Conservation (phyloP, 1,140 invertebrate species). For the Eupristina koningsbergeri region DNA sequence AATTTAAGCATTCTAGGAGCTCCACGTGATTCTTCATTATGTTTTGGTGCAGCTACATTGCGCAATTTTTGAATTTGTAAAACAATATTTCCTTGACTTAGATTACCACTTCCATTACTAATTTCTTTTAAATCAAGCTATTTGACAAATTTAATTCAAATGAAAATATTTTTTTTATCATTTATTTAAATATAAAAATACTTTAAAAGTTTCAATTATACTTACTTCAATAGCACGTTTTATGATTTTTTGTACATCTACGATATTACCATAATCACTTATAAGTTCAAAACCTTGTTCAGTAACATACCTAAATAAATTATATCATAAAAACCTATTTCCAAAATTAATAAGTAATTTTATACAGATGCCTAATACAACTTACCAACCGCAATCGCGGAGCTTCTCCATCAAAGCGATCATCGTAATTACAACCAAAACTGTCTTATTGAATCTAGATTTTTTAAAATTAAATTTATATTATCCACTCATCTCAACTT, state of each 20-base stretch:
- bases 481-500: conserved; percentile 22
- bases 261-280: conserved; percentile 78
- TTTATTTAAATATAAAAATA: neutral
- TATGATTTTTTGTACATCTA: conserved; percentile 77
- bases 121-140: conserved; percentile 87
- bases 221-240: conserved; percentile 84
- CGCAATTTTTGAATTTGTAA: conserved; percentile 90
- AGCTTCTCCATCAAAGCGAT: conserved; percentile 45
- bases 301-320: conserved; percentile 77
- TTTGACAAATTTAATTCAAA: neutral
- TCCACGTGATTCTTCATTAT: conserved; percentile 86
- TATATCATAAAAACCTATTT: conserved; percentile 17
- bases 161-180: neutral
- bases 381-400: conserved; percentile 50
- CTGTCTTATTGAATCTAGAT: neutral
- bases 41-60: conserved; percentile 91
- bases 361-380: neutral
- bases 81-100: conserved; percentile 81
- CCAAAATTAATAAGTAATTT: neutral
- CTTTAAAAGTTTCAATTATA: neutral
- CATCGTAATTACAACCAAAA: conserved; percentile 19
- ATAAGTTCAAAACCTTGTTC: conserved; percentile 79
- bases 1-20: conserved; percentile 88
- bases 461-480: neutral
- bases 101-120: conserved; percentile 77